Evolutionary conservation across 2,113 vertebrate genomes (phyloP).

Genomic region (Neofelis nebulosa): DNA sequence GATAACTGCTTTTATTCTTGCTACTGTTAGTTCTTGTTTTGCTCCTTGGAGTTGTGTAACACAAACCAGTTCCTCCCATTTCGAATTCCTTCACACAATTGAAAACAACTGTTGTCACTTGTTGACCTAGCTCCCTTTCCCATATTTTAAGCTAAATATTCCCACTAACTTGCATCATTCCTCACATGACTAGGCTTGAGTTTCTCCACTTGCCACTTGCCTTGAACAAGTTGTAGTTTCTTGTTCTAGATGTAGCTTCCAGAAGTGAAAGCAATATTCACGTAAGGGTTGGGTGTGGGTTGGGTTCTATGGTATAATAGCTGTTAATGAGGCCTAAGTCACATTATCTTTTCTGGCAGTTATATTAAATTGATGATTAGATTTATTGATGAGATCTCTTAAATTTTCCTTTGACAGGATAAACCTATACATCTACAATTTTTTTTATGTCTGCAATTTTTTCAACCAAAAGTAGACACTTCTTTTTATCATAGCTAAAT

Average conservation of each 20-base stretch:
- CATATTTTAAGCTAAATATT: slow-evolving; percentile 42
- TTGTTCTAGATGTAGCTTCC: not conserved
- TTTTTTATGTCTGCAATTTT: not conserved
- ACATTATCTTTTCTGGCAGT: not conserved
- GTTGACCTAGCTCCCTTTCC: not conserved
- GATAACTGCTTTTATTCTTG: not conserved
- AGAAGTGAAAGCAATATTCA: not conserved
- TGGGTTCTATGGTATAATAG: not conserved
- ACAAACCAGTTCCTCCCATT: not conserved
- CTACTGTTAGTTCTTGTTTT: not conserved
- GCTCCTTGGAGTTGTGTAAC: not conserved
- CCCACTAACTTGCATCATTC: not conserved
- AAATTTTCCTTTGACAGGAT: not conserved
- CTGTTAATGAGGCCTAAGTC: not conserved
- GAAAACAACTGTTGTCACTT: not conserved
- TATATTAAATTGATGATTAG: not conserved
- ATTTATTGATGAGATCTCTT: not conserved
- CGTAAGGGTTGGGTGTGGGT: not conserved
- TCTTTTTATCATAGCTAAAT: not conserved
- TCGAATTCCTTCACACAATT: not conserved
- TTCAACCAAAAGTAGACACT: not conserved
- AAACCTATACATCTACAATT: not conserved
- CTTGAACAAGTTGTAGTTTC: not conserved
- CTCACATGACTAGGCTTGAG: not conserved
- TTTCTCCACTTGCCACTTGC: not conserved